Conservation (phyloP, 2,797 vertebrate species). For the Momotus momota region DNA sequence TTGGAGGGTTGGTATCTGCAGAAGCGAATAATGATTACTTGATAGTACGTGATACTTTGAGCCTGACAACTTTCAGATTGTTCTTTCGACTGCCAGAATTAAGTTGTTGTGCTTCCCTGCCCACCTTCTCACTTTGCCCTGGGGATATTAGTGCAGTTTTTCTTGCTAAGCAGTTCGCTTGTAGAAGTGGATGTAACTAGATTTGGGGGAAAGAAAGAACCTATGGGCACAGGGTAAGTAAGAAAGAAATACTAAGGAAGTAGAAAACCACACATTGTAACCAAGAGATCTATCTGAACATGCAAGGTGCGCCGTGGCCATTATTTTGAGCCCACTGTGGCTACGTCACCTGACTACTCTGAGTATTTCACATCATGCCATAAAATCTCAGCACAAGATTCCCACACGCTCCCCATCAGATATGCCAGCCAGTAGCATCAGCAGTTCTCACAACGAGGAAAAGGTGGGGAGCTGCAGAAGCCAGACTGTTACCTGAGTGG, state of each 20-base stretch:
- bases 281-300: background rate
- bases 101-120: constrained; percentile 55
- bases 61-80: constrained; percentile 39
- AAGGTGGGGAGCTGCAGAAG: background rate
- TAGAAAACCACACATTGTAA: background rate
- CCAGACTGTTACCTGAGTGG: background rate
- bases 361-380: background rate
- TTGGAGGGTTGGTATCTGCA: constrained; percentile 10
- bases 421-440: background rate
- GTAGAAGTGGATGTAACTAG: constrained; percentile 15
- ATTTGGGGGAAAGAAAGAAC: constrained; percentile 2
- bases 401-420: background rate
- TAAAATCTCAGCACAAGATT: background rate
- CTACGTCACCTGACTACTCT: background rate
- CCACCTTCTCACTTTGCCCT: constrained; percentile 52
- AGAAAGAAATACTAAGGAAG: background rate
- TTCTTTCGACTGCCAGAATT: constrained; percentile 61
- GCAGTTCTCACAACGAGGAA: background rate
- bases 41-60: background rate
- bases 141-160: constrained; percentile 45
- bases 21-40: constrained; percentile 23
- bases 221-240: background rate
- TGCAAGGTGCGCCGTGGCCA: background rate
- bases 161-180: constrained; percentile 28
- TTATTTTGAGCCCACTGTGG: background rate